A percentile compares a stretch with the other conserved stretches of the same genome.
phyloP scores from a whole-genome alignment of 2,888 invertebrate genomes.

The Cerceris rybyensis region DNA sequence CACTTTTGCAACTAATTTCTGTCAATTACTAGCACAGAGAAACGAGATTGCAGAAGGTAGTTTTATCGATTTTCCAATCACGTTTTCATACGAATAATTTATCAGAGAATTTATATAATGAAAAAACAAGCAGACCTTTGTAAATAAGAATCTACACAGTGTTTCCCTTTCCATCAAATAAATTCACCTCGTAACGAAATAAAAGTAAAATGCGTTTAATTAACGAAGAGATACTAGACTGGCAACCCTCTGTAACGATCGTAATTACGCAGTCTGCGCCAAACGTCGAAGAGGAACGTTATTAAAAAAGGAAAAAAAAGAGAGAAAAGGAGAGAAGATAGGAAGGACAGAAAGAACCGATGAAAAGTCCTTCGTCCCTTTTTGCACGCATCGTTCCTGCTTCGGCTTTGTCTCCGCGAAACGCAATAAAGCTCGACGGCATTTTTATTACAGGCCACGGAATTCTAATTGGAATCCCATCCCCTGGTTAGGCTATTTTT shows the following conservation, averaged over 20 bases:
- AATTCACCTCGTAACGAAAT: background rate
- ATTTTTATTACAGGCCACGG: constrained; percentile 57
- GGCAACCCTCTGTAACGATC: background rate
- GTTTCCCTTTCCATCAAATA: background rate
- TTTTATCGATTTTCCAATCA: no score
- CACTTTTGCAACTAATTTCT: no score
- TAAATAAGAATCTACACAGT: no score
- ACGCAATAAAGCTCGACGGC: constrained; percentile 52
- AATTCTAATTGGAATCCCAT: constrained; percentile 60
- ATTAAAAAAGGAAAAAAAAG: background rate
- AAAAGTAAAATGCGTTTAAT: constrained; percentile 1
- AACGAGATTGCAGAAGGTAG: no score
- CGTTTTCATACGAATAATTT: no score
- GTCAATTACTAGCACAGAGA: no score
- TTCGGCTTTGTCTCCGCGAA: constrained; percentile 32
- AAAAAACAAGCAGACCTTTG: no score
- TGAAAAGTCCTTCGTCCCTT: constrained; percentile 13
- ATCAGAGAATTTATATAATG: no score
- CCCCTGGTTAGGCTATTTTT: constrained; percentile 13
- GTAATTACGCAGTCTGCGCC: background rate
- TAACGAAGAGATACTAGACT: background rate
- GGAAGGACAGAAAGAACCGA: background rate
- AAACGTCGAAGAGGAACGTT: background rate
- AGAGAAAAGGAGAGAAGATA: background rate
- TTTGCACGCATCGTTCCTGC: background rate